phyloP scores from a whole-genome alignment of 2,113 vertebrate genomes.

The Limanda limanda region DNA sequence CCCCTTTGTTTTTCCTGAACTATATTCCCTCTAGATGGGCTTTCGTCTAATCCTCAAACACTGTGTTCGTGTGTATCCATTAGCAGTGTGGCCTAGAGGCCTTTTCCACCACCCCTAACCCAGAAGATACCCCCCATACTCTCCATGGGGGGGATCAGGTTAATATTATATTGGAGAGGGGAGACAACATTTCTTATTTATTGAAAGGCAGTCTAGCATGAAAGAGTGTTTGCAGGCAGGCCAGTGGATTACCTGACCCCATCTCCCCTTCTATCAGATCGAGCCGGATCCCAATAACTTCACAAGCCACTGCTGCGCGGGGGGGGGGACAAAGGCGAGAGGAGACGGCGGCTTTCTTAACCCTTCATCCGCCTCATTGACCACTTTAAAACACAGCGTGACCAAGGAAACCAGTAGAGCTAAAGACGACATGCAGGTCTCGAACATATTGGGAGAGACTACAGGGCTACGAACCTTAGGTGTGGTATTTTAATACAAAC shows the following conservation, averaged over 20 bases:
- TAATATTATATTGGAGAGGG: slow-evolving; percentile 87
- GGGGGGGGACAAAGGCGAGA: slow-evolving; percentile 64
- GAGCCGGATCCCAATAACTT: slow-evolving; percentile 54
- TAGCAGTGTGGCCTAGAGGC: slow-evolving; percentile 62
- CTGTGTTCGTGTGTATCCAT: slow-evolving; percentile 77
- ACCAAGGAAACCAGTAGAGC: not conserved
- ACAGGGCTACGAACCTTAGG: not conserved
- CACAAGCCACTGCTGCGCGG: slow-evolving; percentile 34
- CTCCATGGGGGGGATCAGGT: slow-evolving; percentile 83
- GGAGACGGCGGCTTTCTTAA: slow-evolving; percentile 65
- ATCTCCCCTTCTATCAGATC: slow-evolving; percentile 71
- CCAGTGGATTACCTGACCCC: slow-evolving; percentile 86
- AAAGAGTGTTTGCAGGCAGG: slow-evolving; percentile 77
- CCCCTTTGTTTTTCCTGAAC: slow-evolving; percentile 25
- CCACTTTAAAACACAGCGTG: slow-evolving; percentile 33
- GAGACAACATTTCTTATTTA: slow-evolving; percentile 90
- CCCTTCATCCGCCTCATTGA: slow-evolving; percentile 61
- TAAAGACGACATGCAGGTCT: not conserved
- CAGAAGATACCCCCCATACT: slow-evolving; percentile 53
- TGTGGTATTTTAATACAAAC: not conserved
- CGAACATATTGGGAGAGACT: not conserved
- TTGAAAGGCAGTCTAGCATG: slow-evolving; percentile 86
- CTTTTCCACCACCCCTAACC: slow-evolving; percentile 49
- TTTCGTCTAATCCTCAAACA: slow-evolving; percentile 84
- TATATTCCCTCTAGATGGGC: slow-evolving; percentile 70